phyloP scores from a whole-genome alignment of 2,888 invertebrate species.

The Acrocyrtus sp. region DNA sequence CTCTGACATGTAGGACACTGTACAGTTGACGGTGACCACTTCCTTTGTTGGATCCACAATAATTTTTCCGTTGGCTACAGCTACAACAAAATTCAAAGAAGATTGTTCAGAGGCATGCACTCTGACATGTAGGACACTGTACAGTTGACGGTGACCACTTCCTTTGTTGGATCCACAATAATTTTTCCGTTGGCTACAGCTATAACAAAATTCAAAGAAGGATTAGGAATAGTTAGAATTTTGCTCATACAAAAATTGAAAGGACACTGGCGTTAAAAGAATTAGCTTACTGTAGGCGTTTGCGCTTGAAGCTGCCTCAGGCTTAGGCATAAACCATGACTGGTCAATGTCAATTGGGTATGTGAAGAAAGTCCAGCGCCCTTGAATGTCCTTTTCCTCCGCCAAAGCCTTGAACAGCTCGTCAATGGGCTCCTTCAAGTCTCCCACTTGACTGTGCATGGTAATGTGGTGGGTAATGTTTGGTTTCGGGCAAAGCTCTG shows the following conservation, averaged over 20 bases:
- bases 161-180: slow-evolving; percentile 65
- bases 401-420: slow-evolving; percentile 86
- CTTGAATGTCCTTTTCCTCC: slow-evolving; percentile 78
- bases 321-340: slow-evolving; percentile 63
- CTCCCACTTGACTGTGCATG: slow-evolving; percentile 87
- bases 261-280: not conserved
- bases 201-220: not conserved
- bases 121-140: slow-evolving; percentile 91
- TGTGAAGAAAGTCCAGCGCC: slow-evolving; percentile 86
- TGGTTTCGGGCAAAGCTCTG: slow-evolving; percentile 90
- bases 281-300: slow-evolving; percentile 55
- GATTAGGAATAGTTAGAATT: too few relatives aligned
- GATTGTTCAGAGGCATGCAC: slow-evolving; percentile 88
- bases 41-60: slow-evolving; percentile 65
- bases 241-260: too few relatives aligned
- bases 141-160: slow-evolving; percentile 78
- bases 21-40: slow-evolving; percentile 80
- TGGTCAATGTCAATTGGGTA: slow-evolving; percentile 69
- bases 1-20: slow-evolving; percentile 89
- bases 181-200: slow-evolving; percentile 52
- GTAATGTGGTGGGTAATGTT: slow-evolving; percentile 80
- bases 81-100: slow-evolving; percentile 31
- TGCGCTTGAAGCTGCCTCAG: slow-evolving; percentile 47
- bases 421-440: slow-evolving; percentile 81
- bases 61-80: slow-evolving; percentile 60